phyloP scores from a whole-genome alignment of 2,888 invertebrate species.

The Lysandra bellargus region DNA sequence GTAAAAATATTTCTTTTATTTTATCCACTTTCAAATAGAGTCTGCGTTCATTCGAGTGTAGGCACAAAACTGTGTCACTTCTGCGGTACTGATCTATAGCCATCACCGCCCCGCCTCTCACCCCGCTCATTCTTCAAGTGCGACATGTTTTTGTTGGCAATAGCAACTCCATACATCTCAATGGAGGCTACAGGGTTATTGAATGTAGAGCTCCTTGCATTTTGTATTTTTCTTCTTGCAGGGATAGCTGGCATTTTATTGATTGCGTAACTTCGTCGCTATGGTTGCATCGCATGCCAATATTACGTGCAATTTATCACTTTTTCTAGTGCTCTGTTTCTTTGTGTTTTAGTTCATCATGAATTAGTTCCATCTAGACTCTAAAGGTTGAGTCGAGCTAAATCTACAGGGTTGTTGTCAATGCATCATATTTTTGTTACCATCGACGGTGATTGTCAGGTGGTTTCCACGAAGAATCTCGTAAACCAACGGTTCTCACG shows the following conservation, averaged over 20 bases:
- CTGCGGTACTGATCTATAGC: too few relatives aligned
- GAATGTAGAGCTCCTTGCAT: neutral
- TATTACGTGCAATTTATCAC: too few relatives aligned
- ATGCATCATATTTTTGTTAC: neutral
- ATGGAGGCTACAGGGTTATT: neutral
- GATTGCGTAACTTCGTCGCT: neutral
- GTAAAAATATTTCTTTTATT: too few relatives aligned
- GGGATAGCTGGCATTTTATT: neutral
- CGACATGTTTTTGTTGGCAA: too few relatives aligned
- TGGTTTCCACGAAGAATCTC: neutral
- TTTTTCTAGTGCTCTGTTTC: neutral
- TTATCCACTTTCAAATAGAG: too few relatives aligned
- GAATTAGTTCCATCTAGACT: neutral
- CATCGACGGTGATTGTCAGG: neutral
- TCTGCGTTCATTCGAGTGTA: too few relatives aligned
- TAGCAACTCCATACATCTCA: too few relatives aligned
- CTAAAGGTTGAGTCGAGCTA: neutral
- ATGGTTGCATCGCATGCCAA: too few relatives aligned
- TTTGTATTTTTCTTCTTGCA: neutral
- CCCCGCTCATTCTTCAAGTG: too few relatives aligned
- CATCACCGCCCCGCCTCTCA: too few relatives aligned
- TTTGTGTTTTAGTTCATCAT: neutral
- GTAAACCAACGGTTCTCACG: constrained; percentile 13
- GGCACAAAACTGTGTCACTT: too few relatives aligned
- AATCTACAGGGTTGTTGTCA: neutral